These are phyloP conservation scores for Hyles vespertilio DNA, from an alignment of 1,140 invertebrate species.

Conservation along the genomic window DNA sequence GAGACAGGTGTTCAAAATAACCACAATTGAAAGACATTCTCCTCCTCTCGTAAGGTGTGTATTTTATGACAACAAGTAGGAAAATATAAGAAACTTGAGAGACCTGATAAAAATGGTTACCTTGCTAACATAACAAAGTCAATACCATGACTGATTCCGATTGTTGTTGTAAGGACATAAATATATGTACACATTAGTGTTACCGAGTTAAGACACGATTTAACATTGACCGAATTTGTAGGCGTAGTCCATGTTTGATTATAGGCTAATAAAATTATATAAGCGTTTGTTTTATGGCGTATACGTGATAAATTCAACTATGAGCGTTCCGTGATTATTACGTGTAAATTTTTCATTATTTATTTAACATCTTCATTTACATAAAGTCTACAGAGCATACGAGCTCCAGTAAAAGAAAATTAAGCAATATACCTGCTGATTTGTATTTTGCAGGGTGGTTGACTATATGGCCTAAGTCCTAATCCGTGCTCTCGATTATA, in stretches of 20 bases:
- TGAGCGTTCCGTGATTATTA: no score
- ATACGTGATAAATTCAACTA: no score
- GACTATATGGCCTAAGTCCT: no score
- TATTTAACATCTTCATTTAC: no score
- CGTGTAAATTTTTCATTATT: no score
- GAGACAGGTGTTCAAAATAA: conserved; percentile 5
- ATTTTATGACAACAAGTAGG: background rate
- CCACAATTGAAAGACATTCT: conserved; percentile 7
- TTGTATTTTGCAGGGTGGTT: no score
- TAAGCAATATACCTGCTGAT: no score
- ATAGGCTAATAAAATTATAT: background rate
- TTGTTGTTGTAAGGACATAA: conserved; percentile 22
- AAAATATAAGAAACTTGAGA: background rate
- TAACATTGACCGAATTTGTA: conserved; percentile 13
- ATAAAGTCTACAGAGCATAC: no score
- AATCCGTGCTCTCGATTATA: no score
- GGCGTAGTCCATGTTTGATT: background rate
- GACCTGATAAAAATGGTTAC: conserved; percentile 5
- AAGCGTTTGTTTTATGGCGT: no score
- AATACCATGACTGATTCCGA: conserved; percentile 19
- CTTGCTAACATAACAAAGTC: conserved; percentile 13
- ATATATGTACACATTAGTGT: conserved; percentile 15
- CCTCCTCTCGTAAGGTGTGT: background rate
- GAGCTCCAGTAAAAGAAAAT: no score
- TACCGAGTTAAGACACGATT: conserved; percentile 13